phyloP scores from a whole-genome alignment of 2,888 invertebrate species.

The Meteorus cinctellus region DNA sequence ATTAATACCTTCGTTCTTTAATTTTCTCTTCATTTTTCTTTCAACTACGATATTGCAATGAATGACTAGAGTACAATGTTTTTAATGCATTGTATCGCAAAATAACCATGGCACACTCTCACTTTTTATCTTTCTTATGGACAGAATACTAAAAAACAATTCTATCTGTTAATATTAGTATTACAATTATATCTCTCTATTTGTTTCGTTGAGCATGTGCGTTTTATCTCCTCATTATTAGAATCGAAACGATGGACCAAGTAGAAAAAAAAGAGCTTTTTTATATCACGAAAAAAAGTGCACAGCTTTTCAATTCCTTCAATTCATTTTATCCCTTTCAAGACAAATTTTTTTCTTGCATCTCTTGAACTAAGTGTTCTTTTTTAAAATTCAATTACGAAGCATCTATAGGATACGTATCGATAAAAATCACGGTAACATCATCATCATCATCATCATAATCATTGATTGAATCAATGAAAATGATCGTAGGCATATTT shows the following conservation, averaged over 20 bases:
- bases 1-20: slow-evolving; percentile 12
- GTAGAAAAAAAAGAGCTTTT: too few species aligned
- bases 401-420: background rate
- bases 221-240: slow-evolving; percentile 37
- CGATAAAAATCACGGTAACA: background rate
- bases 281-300: too few species aligned
- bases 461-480: background rate
- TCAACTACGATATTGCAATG: slow-evolving; percentile 45
- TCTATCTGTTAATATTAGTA: slow-evolving; percentile 1
- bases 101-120: slow-evolving; percentile 2
- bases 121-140: background rate
- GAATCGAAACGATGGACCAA: background rate
- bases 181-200: background rate
- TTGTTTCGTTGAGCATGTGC: slow-evolving; percentile 48
- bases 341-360: background rate
- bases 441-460: background rate
- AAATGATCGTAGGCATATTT: background rate
- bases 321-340: background rate
- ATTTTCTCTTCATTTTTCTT: slow-evolving; percentile 12
- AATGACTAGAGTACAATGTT: slow-evolving; percentile 57
- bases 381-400: slow-evolving; percentile 7
- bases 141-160: slow-evolving; percentile 7
- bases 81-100: background rate
- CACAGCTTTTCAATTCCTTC: background rate
- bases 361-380: background rate